These are phyloP conservation scores for Megastigmus dorsalis DNA, from an alignment of 2,888 invertebrate species.

Conservation along the genomic window DNA sequence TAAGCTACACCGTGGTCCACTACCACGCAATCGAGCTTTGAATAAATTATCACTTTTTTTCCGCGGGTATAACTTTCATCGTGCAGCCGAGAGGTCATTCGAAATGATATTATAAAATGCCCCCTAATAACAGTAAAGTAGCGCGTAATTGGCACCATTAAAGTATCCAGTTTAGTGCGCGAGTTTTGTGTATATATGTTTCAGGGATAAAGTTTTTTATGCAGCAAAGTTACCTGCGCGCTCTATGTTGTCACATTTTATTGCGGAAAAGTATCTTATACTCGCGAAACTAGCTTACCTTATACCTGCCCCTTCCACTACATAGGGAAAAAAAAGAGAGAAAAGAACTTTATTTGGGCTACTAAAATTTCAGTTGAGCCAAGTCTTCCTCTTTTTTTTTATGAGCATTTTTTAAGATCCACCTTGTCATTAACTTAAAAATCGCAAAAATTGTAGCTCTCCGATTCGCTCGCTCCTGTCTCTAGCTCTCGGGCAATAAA, in stretches of 20 bases:
- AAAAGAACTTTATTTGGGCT: slow-evolving; percentile 20
- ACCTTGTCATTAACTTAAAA: slow-evolving; percentile 24
- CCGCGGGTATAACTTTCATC: no score
- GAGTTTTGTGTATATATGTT: neutral
- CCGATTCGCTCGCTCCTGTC: no score
- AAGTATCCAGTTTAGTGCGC: neutral
- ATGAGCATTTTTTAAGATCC: slow-evolving; percentile 36
- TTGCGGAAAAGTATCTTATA: slow-evolving; percentile 14
- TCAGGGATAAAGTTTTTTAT: slow-evolving; percentile 30
- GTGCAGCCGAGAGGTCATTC: no score
- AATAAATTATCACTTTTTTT: neutral
- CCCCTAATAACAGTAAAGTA: neutral
- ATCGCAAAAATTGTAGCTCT: slow-evolving; percentile 23
- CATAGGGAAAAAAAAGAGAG: neutral
- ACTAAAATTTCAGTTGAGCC: slow-evolving; percentile 37
- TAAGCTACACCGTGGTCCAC: no score
- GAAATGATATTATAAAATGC: neutral
- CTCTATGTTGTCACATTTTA: slow-evolving; percentile 24
- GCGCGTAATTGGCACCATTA: neutral
- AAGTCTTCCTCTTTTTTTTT: slow-evolving; percentile 25
- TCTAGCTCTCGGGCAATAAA: slow-evolving; percentile 7
- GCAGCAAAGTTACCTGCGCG: slow-evolving; percentile 19
- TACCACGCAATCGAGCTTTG: no score
- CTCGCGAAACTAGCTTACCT: slow-evolving; percentile 1
- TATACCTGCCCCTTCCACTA: no score